A percentile compares a stretch with the other conserved stretches of the same genome.
phyloP scores from a whole-genome alignment of 2,797 vertebrate genomes.

The Rhabdophis nuchalis region DNA sequence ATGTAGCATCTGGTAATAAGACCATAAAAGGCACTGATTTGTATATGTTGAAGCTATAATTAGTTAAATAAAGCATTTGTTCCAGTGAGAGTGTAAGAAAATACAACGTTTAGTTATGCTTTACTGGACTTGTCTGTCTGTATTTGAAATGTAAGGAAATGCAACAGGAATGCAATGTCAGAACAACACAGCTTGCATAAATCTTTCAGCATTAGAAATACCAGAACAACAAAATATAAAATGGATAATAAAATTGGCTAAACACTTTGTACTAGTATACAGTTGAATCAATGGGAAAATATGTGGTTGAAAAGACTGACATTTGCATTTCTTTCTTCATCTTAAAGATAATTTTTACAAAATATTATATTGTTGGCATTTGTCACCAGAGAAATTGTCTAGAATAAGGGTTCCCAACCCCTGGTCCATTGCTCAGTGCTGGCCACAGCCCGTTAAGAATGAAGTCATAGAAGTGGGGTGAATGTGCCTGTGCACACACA shows the following conservation, averaged over 20 bases:
- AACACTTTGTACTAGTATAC: background rate
- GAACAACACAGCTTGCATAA: background rate
- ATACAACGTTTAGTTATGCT: background rate
- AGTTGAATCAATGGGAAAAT: too few relatives aligned
- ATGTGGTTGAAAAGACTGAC: background rate
- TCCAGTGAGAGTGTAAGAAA: conserved; percentile 5
- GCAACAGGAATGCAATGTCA: background rate
- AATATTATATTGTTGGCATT: too few relatives aligned
- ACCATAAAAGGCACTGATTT: conserved; percentile 16
- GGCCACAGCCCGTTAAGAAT: too few relatives aligned
- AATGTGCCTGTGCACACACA: too few relatives aligned
- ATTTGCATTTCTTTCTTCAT: background rate
- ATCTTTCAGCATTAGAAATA: background rate
- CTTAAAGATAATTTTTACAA: too few relatives aligned
- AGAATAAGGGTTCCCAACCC: too few relatives aligned
- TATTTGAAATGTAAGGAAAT: background rate
- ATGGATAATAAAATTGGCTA: background rate
- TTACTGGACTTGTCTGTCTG: conserved; percentile 10
- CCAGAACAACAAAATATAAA: background rate
- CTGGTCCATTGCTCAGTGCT: too few relatives aligned
- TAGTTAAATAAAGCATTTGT: conserved; percentile 26
- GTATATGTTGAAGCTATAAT: background rate
- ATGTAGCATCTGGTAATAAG: conserved; percentile 28
- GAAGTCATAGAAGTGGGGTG: too few relatives aligned
- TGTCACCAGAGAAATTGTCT: too few relatives aligned